Evolutionary conservation across 1,140 invertebrate genomes (phyloP), one percentile per base, ranked within the genome.

Genomic region (Anoplolepis gracilipes): DNA sequence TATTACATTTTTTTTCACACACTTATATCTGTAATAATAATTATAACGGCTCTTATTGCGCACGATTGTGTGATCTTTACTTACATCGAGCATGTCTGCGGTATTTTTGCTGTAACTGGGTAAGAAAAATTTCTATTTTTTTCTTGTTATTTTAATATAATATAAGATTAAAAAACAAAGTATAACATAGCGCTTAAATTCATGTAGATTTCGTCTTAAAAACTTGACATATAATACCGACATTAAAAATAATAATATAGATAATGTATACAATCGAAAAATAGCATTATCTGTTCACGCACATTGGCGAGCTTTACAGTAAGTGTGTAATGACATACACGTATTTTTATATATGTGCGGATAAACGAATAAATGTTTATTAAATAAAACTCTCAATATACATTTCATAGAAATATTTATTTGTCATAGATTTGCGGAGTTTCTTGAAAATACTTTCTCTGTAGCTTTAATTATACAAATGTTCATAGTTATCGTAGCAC

Each of bases 241-340:
- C 6, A 19, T 10, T 22, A 4, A 25, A 5, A 61, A n/a, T 59
- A 30, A 70, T 39, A 6, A 30, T 22, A 7, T 1, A 16, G 6
- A 16, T 28, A 13, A 46, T 0, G 25, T 1, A 1, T 82, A 82
- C 7, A 33, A 33, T 73, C 19, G 10, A 10, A 87, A 84, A 64
- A 57, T 79, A 11, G 36, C 19, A 3, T n/a, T 46, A 1, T 30
- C 64, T 19, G 13, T 82, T 22, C 5, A 42, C 3, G 25, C 3
- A 33, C 67, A 82, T 4, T 57, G 55, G 53, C 22, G 65, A 30
- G 78, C 78, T 82, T 42, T 82, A 59, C 28, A 55, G 78, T 82
- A 19, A 72, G 36, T 42, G 28, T 33, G 11, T 16, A 55, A 59
- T 16, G 42, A n/a, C n/a, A n/a, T n/a, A 13, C 36, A 33, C 19